Conservation (phyloP, 2,797 vertebrate species). For the Distichodus sexfasciatus region DNA sequence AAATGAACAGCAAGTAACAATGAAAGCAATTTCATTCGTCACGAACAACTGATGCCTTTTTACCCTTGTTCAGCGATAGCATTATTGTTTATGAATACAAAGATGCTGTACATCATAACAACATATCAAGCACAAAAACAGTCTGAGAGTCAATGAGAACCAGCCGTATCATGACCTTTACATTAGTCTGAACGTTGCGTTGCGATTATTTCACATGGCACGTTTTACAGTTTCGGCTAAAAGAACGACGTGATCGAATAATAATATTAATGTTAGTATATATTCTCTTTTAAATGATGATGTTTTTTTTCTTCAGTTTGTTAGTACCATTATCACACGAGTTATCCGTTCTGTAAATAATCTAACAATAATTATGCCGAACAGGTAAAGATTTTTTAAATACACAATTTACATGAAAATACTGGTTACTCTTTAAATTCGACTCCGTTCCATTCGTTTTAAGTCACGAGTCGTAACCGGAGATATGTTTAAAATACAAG, state of each 20-base stretch:
- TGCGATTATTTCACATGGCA: slow-evolving; percentile 81
- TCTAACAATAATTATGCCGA: slow-evolving; percentile 43
- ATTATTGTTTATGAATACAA: slow-evolving; percentile 70
- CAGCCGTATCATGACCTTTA: too few relatives aligned
- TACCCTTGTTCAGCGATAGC: slow-evolving; percentile 76
- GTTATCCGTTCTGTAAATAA: slow-evolving; percentile 41
- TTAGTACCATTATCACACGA: slow-evolving; percentile 48
- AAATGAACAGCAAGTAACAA: slow-evolving; percentile 81
- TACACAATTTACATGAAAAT: slow-evolving; percentile 50
- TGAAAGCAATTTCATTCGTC: slow-evolving; percentile 73
- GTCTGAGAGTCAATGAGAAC: slow-evolving; percentile 52
- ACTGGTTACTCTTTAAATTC: slow-evolving; percentile 43
- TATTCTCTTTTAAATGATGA: slow-evolving; percentile 36
- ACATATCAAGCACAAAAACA: slow-evolving; percentile 65
- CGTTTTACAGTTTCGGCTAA: slow-evolving; percentile 40
- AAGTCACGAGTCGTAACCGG: slow-evolving; percentile 7
- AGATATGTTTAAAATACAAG: slow-evolving; percentile 16
- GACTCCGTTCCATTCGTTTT: background rate
- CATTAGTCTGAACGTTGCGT: slow-evolving; percentile 73
- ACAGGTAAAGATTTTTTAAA: slow-evolving; percentile 40
- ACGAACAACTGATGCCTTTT: slow-evolving; percentile 65
- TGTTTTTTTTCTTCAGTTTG: slow-evolving; percentile 12
- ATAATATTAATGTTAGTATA: slow-evolving; percentile 41
- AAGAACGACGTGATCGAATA: slow-evolving; percentile 13
- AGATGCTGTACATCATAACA: slow-evolving; percentile 69